A percentile compares a stretch with the other conserved stretches of the same genome.
phyloP scores from a whole-genome alignment of 2,888 invertebrate species.

The Chymomyza caudatula region DNA sequence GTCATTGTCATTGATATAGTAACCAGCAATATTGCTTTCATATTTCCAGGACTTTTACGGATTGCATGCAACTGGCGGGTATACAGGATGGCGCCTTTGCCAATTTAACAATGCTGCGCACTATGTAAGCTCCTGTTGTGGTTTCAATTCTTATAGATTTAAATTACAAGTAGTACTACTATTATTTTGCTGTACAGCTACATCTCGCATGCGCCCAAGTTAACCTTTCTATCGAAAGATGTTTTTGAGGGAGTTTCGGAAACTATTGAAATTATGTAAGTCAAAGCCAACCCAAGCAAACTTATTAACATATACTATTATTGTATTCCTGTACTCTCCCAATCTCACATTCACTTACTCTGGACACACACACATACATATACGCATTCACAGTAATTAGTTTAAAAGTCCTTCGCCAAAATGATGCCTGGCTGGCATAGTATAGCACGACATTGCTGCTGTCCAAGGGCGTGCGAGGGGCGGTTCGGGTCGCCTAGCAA shows the following conservation, averaged over 20 bases:
- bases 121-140: slow-evolving; percentile 63
- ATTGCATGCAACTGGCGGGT: slow-evolving; percentile 71
- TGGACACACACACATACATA: not conserved
- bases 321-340: too few relatives aligned
- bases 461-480: not conserved
- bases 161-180: not conserved
- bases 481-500: not conserved
- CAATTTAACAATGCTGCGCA: slow-evolving; percentile 63
- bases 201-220: slow-evolving; percentile 83
- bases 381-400: not conserved
- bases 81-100: slow-evolving; percentile 77
- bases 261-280: slow-evolving; percentile 81
- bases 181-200: slow-evolving; percentile 79
- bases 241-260: slow-evolving; percentile 75
- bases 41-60: slow-evolving; percentile 62
- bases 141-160: not conserved
- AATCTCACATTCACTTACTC: not conserved
- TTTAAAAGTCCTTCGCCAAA: not conserved
- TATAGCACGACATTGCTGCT: not conserved
- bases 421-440: not conserved
- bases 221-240: slow-evolving; percentile 79
- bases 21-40: not conserved
- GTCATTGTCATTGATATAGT: not conserved
- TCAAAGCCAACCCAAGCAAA: slow-evolving; percentile 36
- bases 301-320: too few relatives aligned